These are phyloP conservation scores for Hyperopisus bebe DNA, from an alignment of 2,113 vertebrate genomes.

Conservation along the genomic window DNA sequence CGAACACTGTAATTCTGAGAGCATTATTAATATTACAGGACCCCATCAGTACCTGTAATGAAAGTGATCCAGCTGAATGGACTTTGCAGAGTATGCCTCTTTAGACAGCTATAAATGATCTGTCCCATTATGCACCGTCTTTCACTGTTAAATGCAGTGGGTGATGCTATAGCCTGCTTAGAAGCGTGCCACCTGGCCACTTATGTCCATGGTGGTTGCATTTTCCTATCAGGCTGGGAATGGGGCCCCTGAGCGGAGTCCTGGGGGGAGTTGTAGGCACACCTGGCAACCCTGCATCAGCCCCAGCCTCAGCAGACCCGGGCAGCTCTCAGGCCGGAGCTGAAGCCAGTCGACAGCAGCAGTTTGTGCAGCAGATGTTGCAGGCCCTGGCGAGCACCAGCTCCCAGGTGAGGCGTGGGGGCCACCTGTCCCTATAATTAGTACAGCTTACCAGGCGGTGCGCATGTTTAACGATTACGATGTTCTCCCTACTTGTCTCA, in stretches of 20 bases:
- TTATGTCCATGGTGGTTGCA: background rate
- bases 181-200: background rate
- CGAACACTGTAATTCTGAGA: background rate
- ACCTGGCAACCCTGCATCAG: slow-evolving; percentile 41
- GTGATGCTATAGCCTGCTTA: background rate
- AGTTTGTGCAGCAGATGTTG: slow-evolving; percentile 84
- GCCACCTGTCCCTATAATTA: background rate
- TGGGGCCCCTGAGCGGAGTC: slow-evolving; percentile 53
- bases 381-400: slow-evolving; percentile 73
- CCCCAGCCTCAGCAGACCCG: slow-evolving; percentile 53
- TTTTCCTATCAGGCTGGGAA: slow-evolving; percentile 9
- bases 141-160: background rate
- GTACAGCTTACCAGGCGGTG: background rate
- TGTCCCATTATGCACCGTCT: background rate
- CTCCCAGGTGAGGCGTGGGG: slow-evolving; percentile 57
- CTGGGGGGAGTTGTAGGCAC: slow-evolving; percentile 48
- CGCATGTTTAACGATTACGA: background rate
- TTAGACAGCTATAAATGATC: background rate
- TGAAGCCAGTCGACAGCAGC: slow-evolving; percentile 71
- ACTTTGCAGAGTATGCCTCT: background rate
- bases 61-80: background rate
- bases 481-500: background rate
- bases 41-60: background rate
- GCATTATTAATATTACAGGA: background rate
- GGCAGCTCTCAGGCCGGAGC: slow-evolving; percentile 52